These are phyloP conservation scores for Dryas iulia DNA, from an alignment of 1,140 invertebrate species.

Conservation along the genomic window DNA sequence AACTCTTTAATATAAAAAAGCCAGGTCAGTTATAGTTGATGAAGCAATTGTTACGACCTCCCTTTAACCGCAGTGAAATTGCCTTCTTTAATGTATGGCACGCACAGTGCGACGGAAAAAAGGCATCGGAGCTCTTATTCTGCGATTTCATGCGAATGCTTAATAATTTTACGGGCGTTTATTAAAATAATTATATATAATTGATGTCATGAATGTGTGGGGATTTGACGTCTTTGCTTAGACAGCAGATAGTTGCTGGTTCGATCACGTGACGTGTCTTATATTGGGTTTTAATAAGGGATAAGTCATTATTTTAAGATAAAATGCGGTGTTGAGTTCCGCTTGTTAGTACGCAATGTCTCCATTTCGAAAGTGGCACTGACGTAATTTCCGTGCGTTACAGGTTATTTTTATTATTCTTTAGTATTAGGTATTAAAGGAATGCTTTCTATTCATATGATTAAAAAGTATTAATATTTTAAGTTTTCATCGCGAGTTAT, in stretches of 20 bases:
- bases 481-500: no score
- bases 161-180: not conserved
- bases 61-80: slow-evolving; percentile 47
- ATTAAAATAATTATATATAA: not conserved
- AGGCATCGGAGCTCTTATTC: not conserved
- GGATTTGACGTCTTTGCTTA: not conserved
- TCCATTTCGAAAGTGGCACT: no score
- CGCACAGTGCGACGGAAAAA: slow-evolving; percentile 27
- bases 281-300: no score
- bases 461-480: no score
- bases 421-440: no score
- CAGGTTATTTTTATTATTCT: no score
- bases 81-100: slow-evolving; percentile 60
- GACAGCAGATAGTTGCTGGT: not conserved
- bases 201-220: not conserved
- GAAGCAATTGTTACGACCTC: slow-evolving; percentile 25
- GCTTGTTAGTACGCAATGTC: no score
- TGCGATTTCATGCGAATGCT: not conserved
- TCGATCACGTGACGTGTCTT: not conserved
- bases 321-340: no score
- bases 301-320: no score
- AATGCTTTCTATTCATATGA: no score
- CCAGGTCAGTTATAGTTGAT: slow-evolving; percentile 26
- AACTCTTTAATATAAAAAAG: not conserved
- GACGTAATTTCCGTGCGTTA: no score